Percentiles rank a stretch among this genome's conserved stretches.
Evolutionary conservation across 2,797 vertebrate genomes (phyloP).

Genomic region (Sternotherus odoratus): DNA sequence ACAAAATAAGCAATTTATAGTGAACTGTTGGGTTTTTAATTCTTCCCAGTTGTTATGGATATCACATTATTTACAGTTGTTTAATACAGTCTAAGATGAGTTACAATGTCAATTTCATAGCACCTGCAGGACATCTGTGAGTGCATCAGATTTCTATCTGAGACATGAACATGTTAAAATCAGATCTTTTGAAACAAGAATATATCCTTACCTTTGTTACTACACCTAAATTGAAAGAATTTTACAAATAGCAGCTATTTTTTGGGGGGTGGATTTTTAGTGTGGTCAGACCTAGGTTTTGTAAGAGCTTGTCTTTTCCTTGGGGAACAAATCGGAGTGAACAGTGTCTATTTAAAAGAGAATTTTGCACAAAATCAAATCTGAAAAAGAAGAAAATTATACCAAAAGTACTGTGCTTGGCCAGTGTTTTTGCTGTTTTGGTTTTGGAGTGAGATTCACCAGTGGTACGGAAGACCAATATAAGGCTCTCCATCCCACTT

Average conservation of each 20-base stretch:
- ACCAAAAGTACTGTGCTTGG: neutral
- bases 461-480: neutral
- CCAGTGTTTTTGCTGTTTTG: neutral
- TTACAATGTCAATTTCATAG: constrained; percentile 62
- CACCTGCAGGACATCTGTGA: constrained; percentile 56
- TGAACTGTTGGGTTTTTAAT: constrained; percentile 39
- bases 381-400: neutral
- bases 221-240: accelerated
- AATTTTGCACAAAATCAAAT: neutral
- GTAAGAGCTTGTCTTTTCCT: accelerated
- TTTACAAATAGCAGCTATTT: neutral
- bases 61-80: constrained; percentile 58
- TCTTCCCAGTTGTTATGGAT: constrained; percentile 53
- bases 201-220: neutral
- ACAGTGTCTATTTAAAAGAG: neutral
- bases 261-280: neutral
- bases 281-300: neutral
- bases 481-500: neutral
- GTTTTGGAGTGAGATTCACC: neutral
- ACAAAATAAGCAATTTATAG: constrained; percentile 40
- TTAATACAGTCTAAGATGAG: constrained; percentile 66
- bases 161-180: neutral
- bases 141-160: neutral
- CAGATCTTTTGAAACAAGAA: neutral
- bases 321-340: neutral